phyloP scores from a whole-genome alignment of 2,888 invertebrate genomes.

The Heterodera filipjevi region DNA sequence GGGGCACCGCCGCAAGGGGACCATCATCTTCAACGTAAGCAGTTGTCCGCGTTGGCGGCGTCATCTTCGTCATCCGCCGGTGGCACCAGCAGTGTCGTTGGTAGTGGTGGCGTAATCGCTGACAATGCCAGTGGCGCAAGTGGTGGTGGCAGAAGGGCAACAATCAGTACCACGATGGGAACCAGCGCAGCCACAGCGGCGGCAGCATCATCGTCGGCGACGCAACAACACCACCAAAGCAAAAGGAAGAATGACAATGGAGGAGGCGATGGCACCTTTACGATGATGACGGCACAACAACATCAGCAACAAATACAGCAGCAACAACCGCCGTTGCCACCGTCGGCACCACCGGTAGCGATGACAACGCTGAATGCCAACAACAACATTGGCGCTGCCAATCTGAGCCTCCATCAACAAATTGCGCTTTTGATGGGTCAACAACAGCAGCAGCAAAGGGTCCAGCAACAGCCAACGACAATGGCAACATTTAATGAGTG shows the following conservation, averaged over 20 bases:
- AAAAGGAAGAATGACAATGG: not conserved
- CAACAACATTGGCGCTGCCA: not conserved
- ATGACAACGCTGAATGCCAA: no score
- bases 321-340: not conserved
- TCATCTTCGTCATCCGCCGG: not conserved
- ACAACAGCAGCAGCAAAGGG: slow-evolving; percentile 11
- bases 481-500: slow-evolving; percentile 7
- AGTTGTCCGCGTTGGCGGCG: not conserved
- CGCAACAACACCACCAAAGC: not conserved
- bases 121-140: no score
- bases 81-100: no score
- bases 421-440: slow-evolving; percentile 21
- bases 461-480: slow-evolving; percentile 29
- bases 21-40: slow-evolving; percentile 7
- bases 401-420: slow-evolving; percentile 27
- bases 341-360: not conserved
- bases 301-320: slow-evolving; percentile 5
- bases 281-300: not conserved
- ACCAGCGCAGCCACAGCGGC: no score
- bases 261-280: not conserved
- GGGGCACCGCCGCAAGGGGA: not conserved
- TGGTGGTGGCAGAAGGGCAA: no score
- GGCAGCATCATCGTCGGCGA: not conserved
- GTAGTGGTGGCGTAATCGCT: no score
- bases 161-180: no score